Evolutionary conservation across 1,140 invertebrate genomes (phyloP).

Genomic region (Archivesica marissinica): DNA sequence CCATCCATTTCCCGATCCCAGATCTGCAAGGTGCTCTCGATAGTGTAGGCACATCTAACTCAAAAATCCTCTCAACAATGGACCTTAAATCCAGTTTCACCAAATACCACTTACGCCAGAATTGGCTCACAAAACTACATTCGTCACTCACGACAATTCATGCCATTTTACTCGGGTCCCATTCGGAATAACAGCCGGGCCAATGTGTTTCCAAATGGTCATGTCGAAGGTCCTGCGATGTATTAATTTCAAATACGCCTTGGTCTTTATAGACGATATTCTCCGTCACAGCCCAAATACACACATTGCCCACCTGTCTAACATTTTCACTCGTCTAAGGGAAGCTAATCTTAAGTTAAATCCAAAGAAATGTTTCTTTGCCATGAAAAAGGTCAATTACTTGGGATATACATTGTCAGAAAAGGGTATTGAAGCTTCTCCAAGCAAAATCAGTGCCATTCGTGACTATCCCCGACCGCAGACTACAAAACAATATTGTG

Average conservation of each 20-base stretch:
- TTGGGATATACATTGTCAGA: constrained; percentile 58
- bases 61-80: constrained; percentile 5
- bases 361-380: too few species aligned
- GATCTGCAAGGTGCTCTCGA: neutral
- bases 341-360: too few species aligned
- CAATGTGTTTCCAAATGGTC: neutral
- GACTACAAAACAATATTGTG: neutral
- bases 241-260: constrained; percentile 65
- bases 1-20: neutral
- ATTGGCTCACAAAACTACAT: constrained; percentile 52
- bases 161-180: constrained; percentile 54
- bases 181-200: constrained; percentile 59
- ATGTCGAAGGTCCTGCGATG: constrained; percentile 40
- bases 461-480: neutral
- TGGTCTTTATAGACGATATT: constrained; percentile 69
- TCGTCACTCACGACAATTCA: constrained; percentile 36
- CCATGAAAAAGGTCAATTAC: too few species aligned
- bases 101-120: constrained; percentile 59
- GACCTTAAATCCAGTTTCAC: constrained; percentile 61
- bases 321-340: constrained; percentile 60
- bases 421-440: constrained; percentile 51
- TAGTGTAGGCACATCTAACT: neutral
- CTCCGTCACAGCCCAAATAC: constrained; percentile 57
- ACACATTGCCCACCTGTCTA: constrained; percentile 59
- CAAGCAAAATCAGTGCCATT: constrained; percentile 7